A percentile compares a stretch with the other conserved stretches of the same genome.
Conservation (phyloP, 2,113 vertebrate genomes). For the Cercocebus atys region DNA sequence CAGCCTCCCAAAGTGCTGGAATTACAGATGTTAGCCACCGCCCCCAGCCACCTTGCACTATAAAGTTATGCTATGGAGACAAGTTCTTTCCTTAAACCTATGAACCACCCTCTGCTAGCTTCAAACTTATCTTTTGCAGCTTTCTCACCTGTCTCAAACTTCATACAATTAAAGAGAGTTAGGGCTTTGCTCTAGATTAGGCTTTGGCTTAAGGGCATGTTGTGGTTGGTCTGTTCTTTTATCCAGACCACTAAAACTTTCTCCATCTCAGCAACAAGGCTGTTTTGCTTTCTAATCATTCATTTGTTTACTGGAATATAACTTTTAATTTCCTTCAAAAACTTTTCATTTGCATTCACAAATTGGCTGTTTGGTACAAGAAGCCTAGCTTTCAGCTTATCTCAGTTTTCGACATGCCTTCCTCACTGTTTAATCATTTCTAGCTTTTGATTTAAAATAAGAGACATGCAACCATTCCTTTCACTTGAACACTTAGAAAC, state of each 20-base stretch:
- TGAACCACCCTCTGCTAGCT: not conserved
- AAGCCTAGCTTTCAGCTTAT: not conserved
- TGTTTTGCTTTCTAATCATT: not conserved
- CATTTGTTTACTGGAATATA: not conserved
- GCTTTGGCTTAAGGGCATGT: not conserved
- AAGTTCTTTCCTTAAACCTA: not conserved
- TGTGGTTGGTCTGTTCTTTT: not conserved
- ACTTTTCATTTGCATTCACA: not conserved
- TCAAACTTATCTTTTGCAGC: not conserved
- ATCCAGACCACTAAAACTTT: not conserved
- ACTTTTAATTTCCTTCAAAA: not conserved
- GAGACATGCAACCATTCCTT: not conserved
- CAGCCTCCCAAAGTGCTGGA: too few species aligned
- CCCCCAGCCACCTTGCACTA: not conserved
- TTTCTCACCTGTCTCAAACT: not conserved
- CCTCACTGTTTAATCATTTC: not conserved
- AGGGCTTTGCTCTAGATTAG: not conserved
- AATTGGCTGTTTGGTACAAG: not conserved
- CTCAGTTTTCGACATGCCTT: not conserved
- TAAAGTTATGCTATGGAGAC: not conserved
- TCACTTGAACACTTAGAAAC: not conserved
- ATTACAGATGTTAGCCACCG: not conserved
- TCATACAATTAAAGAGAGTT: not conserved
- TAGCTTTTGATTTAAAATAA: not conserved
- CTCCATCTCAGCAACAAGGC: not conserved